Evolutionary conservation across 2,888 invertebrate genomes (phyloP).

Genomic region (Entomobrya multifasciata): DNA sequence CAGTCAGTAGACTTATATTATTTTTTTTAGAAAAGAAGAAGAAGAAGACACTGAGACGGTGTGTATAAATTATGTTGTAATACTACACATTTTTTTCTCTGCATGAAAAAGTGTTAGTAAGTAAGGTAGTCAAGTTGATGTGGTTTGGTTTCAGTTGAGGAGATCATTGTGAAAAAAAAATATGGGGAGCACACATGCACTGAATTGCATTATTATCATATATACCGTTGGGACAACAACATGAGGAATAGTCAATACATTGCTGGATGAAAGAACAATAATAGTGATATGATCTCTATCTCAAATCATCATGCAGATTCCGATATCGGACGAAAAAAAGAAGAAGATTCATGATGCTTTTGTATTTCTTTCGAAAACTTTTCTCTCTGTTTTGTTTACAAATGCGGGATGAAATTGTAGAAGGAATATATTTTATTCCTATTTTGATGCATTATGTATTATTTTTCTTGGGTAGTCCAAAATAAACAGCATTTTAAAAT

Average conservation of each 20-base stretch:
- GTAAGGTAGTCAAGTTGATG: background rate
- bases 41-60: background rate
- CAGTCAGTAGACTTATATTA: too few species aligned
- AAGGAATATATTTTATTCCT: too few species aligned
- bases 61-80: conserved; percentile 4
- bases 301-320: conserved; percentile 23
- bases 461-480: conserved; percentile 7
- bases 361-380: too few species aligned
- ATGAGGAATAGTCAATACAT: background rate
- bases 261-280: too few species aligned
- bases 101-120: background rate
- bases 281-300: too few species aligned
- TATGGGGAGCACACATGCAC: background rate
- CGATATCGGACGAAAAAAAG: conserved; percentile 23
- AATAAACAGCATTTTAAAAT: conserved; percentile 30
- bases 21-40: too few species aligned
- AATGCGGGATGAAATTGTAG: background rate
- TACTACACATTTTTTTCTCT: background rate
- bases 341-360: background rate
- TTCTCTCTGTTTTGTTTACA: background rate
- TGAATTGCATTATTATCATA: background rate
- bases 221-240: too few species aligned
- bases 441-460: conserved; percentile 35
- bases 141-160: background rate
- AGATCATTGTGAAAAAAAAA: background rate